Base-by-base conservation (phyloP, 2,113 vertebrate genomes). In the Halcyon senegalensis region DNA sequence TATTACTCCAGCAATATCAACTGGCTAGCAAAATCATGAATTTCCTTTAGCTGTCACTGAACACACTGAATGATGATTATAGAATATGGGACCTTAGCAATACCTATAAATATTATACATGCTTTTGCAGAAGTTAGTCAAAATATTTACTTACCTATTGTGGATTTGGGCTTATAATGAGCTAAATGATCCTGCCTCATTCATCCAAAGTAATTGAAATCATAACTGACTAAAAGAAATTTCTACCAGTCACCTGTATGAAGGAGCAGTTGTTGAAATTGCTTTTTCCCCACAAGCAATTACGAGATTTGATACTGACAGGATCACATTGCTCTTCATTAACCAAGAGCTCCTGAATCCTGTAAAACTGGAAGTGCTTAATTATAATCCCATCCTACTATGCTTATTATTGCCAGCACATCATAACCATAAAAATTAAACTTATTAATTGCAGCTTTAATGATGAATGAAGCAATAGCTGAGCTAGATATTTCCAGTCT, bases 101-200 rank as follows among this genome's bases (percentile, higher is more conserved):
- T 93, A 72, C 72, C 93, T 90, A 91, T 82, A 96, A 96, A 93
- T 81, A 94, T 96, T 89, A 91, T 93, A 95, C 66, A 66, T 75
- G 51, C 30, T 91, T 90, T 67, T 96, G 76, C 84, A 87, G 77
- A 94, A 96, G 77, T 68, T 16, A 69, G 58, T 97, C 93, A 96
- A 94, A 96, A 95, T 95, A 97, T 97, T 97, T 97, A 94, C 86
- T 94, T 92, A 86, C 12, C 94, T 82, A 78, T 89, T 92, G 87
- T 92, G 59, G 73, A 78, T 89, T 75, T 89, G 33, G 24, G 62
- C 77, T 93, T 72, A 60, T 93, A 94, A 96, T 91, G 79, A 94
- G 84, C 77, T 68, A 53, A 46, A 94, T 15, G 66, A 91, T 84
- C 39, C 62, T 93, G 84, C 43, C 51, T 96, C 51, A 60, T 91